phyloP scores from a whole-genome alignment of 1,140 invertebrate species.

The Brachionus rubens region DNA sequence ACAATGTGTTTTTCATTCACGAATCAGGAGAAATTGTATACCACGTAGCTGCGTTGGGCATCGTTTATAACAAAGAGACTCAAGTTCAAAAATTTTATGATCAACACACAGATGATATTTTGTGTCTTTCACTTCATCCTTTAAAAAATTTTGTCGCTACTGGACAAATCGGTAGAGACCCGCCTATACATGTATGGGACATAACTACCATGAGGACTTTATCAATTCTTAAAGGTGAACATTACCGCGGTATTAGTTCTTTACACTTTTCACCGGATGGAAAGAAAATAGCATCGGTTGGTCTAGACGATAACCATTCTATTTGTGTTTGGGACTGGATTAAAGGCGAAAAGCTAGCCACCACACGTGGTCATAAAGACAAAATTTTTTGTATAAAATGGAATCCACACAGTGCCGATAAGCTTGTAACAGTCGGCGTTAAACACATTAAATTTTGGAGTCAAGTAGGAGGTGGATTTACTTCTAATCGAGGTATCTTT shows the following conservation, averaged over 20 bases:
- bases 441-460: conserved; percentile 62
- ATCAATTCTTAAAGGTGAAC: conserved; percentile 59
- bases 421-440: conserved; percentile 58
- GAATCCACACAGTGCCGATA: conserved; percentile 57
- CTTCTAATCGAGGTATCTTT: conserved; percentile 58
- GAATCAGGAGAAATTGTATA: conserved; percentile 56
- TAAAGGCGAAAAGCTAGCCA: conserved; percentile 60
- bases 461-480: conserved; percentile 60
- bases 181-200: conserved; percentile 60
- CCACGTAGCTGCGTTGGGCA: conserved; percentile 59
- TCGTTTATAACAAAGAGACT: conserved; percentile 56
- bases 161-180: conserved; percentile 60
- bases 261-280: conserved; percentile 60
- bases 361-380: conserved; percentile 59
- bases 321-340: conserved; percentile 62
- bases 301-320: conserved; percentile 59
- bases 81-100: conserved; percentile 58
- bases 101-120: conserved; percentile 60
- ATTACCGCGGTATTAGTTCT: conserved; percentile 61
- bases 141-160: conserved; percentile 58
- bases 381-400: conserved; percentile 62
- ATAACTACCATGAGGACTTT: conserved; percentile 57
- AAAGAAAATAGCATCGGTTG: conserved; percentile 58
- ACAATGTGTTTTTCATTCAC: conserved; percentile 60
- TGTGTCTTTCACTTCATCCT: conserved; percentile 59